Conservation (phyloP, 1,140 invertebrate genomes). For the Physella acuta region DNA sequence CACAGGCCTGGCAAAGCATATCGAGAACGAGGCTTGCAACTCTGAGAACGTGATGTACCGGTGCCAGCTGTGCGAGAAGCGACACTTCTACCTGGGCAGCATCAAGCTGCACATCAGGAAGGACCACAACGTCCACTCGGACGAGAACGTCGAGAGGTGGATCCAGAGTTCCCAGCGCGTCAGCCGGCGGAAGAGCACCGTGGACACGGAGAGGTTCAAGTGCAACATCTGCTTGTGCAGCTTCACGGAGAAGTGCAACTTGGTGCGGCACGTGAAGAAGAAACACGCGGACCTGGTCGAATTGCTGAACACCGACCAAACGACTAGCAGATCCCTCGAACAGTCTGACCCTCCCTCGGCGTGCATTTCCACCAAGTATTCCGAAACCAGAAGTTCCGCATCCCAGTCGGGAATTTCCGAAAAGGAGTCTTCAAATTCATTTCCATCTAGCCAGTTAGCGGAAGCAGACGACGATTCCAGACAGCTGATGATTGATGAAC, state of each 20-base stretch:
- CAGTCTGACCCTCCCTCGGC: too few species aligned
- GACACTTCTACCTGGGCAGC: constrained; percentile 19
- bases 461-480: neutral
- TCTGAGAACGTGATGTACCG: constrained; percentile 13
- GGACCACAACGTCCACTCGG: neutral
- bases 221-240: neutral
- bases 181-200: neutral
- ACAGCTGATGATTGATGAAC: neutral
- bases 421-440: too few species aligned
- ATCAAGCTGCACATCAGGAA: constrained; percentile 16
- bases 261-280: constrained; percentile 9
- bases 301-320: neutral
- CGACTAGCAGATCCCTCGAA: too few species aligned
- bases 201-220: neutral
- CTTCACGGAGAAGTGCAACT: constrained; percentile 16
- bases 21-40: constrained; percentile 26
- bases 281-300: constrained; percentile 9
- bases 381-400: too few species aligned
- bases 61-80: constrained; percentile 15
- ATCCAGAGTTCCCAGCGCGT: neutral
- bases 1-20: constrained; percentile 30
- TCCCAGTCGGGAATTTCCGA: too few species aligned
- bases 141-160: constrained; percentile 5
- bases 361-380: too few species aligned
- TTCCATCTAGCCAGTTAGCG: too few species aligned